Evolutionary conservation across 1,140 invertebrate species (phyloP).

Genomic region (Apis florea): DNA sequence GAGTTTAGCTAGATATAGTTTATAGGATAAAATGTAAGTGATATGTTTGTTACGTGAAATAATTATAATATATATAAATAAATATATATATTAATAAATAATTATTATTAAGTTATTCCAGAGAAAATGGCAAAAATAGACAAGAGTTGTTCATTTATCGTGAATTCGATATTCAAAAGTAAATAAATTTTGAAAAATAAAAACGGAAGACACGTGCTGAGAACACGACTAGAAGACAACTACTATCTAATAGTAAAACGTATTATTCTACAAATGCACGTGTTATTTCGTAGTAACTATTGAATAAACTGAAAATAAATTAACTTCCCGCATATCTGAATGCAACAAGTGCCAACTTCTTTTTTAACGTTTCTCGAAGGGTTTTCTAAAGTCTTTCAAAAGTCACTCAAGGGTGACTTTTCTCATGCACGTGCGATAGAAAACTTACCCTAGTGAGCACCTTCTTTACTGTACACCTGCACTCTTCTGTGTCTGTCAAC

Average conservation of each 20-base stretch:
- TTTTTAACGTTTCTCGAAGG: neutral
- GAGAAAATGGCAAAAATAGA: neutral
- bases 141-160: too few species aligned
- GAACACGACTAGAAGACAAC: neutral
- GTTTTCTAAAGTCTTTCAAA: too few species aligned
- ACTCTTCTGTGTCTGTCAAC: neutral
- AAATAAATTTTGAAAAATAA: too few species aligned
- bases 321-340: conserved; percentile 18
- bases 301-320: conserved; percentile 11
- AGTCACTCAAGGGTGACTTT: conserved; percentile 3
- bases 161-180: too few species aligned
- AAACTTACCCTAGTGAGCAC: neutral
- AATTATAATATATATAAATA: too few species aligned
- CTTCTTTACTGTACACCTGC: conserved; percentile 18
- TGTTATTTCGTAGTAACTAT: neutral
- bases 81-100: too few species aligned
- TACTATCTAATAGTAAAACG: neutral
- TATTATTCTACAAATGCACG: neutral
- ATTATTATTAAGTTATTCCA: too few species aligned
- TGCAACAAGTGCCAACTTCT: conserved; percentile 11
- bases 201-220: conserved; percentile 7
- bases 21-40: neutral
- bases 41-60: too few species aligned
- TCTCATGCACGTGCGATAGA: conserved; percentile 42
- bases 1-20: neutral